Percentiles rank a stretch among this genome's conserved stretches.
phyloP scores from a whole-genome alignment of 2,888 invertebrate species.

The Phengaris arion region DNA sequence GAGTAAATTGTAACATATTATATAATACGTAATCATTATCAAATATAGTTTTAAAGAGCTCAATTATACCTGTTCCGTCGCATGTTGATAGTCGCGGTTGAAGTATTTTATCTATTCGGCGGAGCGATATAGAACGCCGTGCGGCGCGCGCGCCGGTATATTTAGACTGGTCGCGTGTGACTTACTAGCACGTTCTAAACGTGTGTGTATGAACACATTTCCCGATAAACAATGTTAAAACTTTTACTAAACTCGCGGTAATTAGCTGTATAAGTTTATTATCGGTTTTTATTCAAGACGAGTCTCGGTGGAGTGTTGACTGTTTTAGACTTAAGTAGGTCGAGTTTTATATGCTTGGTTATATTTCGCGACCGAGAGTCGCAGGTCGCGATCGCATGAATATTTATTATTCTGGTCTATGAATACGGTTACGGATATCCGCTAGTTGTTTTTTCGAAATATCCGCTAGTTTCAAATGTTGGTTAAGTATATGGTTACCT shows the following conservation, averaged over 20 bases:
- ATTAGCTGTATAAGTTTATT: background rate
- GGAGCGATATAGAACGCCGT: constrained; percentile 58
- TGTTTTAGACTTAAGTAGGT: background rate
- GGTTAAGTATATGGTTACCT: too few species aligned
- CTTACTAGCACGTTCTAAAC: constrained; percentile 29
- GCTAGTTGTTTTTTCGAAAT: too few species aligned
- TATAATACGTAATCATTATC: background rate
- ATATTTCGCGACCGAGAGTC: too few species aligned
- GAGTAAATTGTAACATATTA: background rate
- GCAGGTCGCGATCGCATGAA: too few species aligned
- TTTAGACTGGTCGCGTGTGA: constrained; percentile 69
- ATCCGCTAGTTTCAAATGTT: too few species aligned
- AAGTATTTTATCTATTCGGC: constrained; percentile 73
- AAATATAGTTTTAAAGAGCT: constrained; percentile 39
- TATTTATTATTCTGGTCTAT: too few species aligned
- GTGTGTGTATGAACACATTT: constrained; percentile 19
- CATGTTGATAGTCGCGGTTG: constrained; percentile 62
- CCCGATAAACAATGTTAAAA: constrained; percentile 29
- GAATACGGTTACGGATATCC: too few species aligned
- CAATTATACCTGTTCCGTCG: constrained; percentile 68
- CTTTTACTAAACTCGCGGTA: background rate
- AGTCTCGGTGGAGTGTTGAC: background rate
- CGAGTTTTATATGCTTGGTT: background rate
- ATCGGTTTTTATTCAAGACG: background rate
- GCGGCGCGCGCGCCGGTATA: constrained; percentile 71